A percentile compares a stretch with the other conserved stretches of the same genome.
Conservation (phyloP, 2,888 invertebrate genomes). For the Drosophila austrosaltans region DNA sequence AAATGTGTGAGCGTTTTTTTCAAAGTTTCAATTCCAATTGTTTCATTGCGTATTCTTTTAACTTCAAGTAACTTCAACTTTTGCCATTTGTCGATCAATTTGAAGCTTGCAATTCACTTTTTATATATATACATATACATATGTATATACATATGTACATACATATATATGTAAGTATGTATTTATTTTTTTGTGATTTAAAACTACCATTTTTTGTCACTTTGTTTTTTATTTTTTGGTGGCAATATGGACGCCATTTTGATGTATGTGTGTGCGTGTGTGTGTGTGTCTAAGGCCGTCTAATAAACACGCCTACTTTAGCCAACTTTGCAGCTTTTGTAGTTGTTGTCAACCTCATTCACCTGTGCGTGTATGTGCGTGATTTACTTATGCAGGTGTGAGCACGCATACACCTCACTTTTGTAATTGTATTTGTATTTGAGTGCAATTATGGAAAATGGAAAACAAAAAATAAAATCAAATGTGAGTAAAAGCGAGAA, state of each 20-base stretch:
- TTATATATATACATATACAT: background rate
- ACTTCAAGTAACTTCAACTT: background rate
- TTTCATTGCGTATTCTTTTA: background rate
- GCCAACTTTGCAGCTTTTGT: slow-evolving; percentile 6
- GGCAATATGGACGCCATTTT: slow-evolving; percentile 67
- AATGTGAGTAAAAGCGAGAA: slow-evolving; percentile 46
- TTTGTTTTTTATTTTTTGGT: background rate
- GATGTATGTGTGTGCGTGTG: slow-evolving; percentile 7
- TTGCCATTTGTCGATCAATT: background rate
- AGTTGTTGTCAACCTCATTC: slow-evolving; percentile 38
- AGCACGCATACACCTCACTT: slow-evolving; percentile 15
- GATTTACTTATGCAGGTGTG: slow-evolving; percentile 23
- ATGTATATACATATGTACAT: too few species aligned
- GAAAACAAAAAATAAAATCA: slow-evolving; percentile 65
- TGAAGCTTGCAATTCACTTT: background rate
- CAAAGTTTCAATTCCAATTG: background rate
- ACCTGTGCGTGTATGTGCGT: slow-evolving; percentile 42
- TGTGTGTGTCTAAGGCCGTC: slow-evolving; percentile 59
- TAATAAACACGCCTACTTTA: slow-evolving; percentile 68
- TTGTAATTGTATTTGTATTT: slow-evolving; percentile 53
- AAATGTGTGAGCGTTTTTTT: background rate
- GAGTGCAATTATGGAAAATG: slow-evolving; percentile 66
- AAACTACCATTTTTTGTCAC: slow-evolving; percentile 13
- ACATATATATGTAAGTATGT: too few species aligned
- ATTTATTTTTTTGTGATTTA: background rate